A percentile compares a stretch with the other conserved stretches of the same genome.
These are phyloP conservation scores for Chironomus riparius DNA, from an alignment of 2,888 invertebrate species.

Conservation along the genomic window DNA sequence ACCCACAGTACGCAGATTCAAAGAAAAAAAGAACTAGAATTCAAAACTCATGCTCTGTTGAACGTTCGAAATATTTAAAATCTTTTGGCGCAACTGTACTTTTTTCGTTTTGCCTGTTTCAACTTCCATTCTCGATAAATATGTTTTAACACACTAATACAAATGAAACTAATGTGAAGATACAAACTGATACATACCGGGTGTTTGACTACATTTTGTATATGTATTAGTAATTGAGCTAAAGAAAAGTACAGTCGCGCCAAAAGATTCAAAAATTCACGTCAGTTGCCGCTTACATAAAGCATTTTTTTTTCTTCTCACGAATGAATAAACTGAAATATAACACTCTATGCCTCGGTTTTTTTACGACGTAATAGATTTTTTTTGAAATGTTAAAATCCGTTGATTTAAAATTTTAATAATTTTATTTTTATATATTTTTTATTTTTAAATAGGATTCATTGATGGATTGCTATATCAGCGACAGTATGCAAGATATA, in stretches of 20 bases:
- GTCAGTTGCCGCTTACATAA: constrained; percentile 11
- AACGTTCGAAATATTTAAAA: not conserved
- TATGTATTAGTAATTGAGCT: not conserved
- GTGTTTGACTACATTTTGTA: not conserved
- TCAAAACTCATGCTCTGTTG: not conserved
- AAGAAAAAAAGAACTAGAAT: not conserved
- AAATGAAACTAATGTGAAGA: no score
- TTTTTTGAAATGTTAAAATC: not conserved
- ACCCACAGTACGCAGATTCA: not conserved
- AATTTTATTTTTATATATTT: not conserved
- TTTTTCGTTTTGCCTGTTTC: not conserved
- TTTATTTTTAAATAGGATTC: constrained; percentile 43
- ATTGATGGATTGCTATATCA: constrained; percentile 55
- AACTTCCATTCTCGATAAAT: constrained; percentile 11
- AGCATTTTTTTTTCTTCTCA: not conserved
- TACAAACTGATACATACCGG: not conserved
- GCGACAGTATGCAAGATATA: constrained; percentile 78
- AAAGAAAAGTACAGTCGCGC: constrained; percentile 15
- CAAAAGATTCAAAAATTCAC: constrained; percentile 14
- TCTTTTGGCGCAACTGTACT: constrained; percentile 22
- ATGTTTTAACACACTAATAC: not conserved
- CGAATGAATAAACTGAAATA: not conserved
- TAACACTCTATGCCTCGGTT: not conserved
- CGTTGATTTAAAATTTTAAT: not conserved
- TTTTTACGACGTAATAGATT: not conserved